Evolutionary conservation across 2,797 vertebrate species (phyloP).

Genomic region (Numenius phaeopus): DNA sequence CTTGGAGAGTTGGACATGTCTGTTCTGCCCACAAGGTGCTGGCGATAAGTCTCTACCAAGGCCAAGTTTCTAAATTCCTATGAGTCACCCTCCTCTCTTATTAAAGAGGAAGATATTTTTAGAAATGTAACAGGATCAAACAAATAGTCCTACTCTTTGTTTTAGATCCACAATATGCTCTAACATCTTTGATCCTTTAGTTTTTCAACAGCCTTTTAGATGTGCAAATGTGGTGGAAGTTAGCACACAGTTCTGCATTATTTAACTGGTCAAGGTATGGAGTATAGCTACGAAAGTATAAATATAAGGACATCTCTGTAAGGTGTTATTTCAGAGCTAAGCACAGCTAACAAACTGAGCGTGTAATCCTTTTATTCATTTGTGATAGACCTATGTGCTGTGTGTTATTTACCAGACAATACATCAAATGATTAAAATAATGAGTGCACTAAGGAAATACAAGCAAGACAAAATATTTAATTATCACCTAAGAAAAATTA

Average conservation of each 20-base stretch:
- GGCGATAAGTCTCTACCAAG: rapidly evolving
- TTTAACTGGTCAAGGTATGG: neutral
- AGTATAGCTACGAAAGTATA: neutral
- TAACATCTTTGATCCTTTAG: neutral
- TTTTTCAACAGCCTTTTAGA: neutral
- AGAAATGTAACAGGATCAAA: neutral
- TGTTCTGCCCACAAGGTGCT: neutral
- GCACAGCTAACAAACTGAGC: neutral
- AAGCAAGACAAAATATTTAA: neutral
- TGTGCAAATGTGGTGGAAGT: neutral
- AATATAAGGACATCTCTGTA: neutral
- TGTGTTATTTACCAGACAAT: neutral
- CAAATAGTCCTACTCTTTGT: neutral
- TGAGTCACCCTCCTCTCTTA: neutral
- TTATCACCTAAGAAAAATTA: neutral
- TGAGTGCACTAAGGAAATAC: neutral
- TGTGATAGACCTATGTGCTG: neutral
- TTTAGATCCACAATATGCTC: neutral
- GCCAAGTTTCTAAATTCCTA: neutral
- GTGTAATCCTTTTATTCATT: neutral
- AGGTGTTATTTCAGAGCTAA: neutral
- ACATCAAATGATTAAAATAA: neutral
- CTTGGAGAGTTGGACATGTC: rapidly evolving
- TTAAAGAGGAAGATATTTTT: slow-evolving; percentile 4
- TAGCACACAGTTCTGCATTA: neutral